Percentiles rank a stretch among this genome's conserved stretches.
Conservation (phyloP, 1,140 invertebrate genomes). For the Rhagoletis zephyria region DNA sequence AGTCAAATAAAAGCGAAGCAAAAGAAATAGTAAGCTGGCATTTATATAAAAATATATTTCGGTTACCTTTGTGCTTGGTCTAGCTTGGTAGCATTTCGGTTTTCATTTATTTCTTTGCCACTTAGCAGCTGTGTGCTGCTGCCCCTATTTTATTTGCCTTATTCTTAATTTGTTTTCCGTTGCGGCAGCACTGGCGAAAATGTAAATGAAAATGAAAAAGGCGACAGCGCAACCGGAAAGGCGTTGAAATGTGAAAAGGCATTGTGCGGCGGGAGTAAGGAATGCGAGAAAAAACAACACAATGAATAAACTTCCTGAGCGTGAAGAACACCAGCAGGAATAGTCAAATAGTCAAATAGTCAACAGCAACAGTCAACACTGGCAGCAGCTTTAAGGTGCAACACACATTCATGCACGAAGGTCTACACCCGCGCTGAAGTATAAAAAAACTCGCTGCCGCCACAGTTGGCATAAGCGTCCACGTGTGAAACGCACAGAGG, state of each 20-base stretch:
- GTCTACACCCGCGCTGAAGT: background rate
- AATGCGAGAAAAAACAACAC: constrained; percentile 12
- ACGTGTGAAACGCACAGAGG: constrained; percentile 21
- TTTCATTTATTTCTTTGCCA: constrained; percentile 2
- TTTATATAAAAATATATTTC: background rate
- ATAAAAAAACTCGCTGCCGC: background rate
- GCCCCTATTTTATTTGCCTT: constrained; percentile 42
- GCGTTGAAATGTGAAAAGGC: constrained; percentile 23
- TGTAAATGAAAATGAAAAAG: constrained; percentile 12
- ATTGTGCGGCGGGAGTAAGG: background rate
- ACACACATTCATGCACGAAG: background rate
- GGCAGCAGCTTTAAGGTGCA: background rate
- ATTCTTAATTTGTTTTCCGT: constrained; percentile 48
- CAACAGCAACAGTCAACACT: no score
- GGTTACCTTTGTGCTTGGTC: background rate
- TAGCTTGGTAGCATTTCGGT: background rate
- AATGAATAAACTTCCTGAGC: constrained; percentile 47
- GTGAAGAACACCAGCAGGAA: constrained; percentile 44
- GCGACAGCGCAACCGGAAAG: constrained; percentile 32
- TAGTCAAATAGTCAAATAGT: no score
- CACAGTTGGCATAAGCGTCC: constrained; percentile 1
- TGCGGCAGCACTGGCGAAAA: background rate
- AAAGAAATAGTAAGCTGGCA: background rate
- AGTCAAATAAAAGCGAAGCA: background rate
- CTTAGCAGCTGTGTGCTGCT: background rate